Evolutionary conservation across 92 coral and sea anemone species (phyloP), one percentile per base, ranked within the genome.

Genomic region (Zoanthus sociatus): DNA sequence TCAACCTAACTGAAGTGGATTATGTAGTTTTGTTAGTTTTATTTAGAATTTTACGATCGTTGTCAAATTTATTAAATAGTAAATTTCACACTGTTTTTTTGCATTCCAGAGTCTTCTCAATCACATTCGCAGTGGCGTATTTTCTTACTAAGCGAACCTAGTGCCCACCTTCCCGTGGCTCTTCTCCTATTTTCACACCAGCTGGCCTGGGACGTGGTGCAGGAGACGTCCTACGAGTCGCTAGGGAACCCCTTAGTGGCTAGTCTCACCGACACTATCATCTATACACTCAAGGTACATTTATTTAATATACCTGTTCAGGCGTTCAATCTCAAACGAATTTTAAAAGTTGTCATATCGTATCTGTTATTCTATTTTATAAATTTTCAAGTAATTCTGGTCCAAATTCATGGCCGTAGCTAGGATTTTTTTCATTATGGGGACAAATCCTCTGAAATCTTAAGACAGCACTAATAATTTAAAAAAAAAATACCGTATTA

Each of bases 121-220:
- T 77, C 99, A 6, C 93, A 90, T 30, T 92, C 97, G 30, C 98
- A 93, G 82, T 93, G 98, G 98, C 95, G 98, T 53, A 87, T 95
- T 20, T 95, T 95, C 90, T 90, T 93, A 42, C 78, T 93, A 45
- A 90, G 93, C 76, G 96, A 97, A 77, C 98, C 98, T 66, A 90
- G 95, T 78, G 86, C 92, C 72, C 93, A 78, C 60, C 86, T 97
- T 15, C 99, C 99, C 1, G 95, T 92, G 78, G 87, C 93, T 21
- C 91, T 96, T 74, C 94, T 96, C 74, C 91, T 95, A 77, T 94
- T 96, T 76, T 84, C 99, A 10, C 98, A 96, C 82, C 96, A 94
- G 79, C 83, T 96, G 84, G 93, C 99, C 75, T 96, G 99, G 99
- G 98, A 96, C 88, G 96, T 90, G 89, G 95, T 96, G 8, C 96